Evolutionary conservation across 2,888 invertebrate species (phyloP).

Genomic region (Caenorhabditis macrosperma): DNA sequence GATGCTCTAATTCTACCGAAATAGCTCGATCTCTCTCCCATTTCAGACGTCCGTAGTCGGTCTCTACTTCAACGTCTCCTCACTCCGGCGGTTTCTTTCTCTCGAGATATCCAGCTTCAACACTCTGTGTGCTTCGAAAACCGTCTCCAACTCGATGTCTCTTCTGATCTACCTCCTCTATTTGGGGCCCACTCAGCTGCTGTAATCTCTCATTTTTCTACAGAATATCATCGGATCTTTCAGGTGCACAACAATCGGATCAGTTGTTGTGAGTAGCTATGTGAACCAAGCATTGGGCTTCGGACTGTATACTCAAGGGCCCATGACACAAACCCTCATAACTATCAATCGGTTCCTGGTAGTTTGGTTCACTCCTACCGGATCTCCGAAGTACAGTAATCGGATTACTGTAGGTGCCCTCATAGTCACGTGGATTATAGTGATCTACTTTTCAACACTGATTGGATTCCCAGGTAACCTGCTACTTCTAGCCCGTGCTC

Average conservation of each 20-base stretch:
- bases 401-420: slow-evolving; percentile 14
- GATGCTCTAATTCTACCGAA: too few relatives aligned
- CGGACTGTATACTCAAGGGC: slow-evolving; percentile 20
- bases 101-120: background rate
- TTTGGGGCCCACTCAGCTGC: background rate
- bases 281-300: slow-evolving; percentile 20
- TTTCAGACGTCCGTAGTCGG: background rate
- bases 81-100: background rate
- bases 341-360: slow-evolving; percentile 21
- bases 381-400: slow-evolving; percentile 21
- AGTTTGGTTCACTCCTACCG: slow-evolving; percentile 5
- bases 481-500: background rate
- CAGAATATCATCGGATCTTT: too few relatives aligned
- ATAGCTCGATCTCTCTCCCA: too few relatives aligned
- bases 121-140: background rate
- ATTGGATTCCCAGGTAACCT: slow-evolving; percentile 32
- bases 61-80: slow-evolving; percentile 1
- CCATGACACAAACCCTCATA: slow-evolving; percentile 27
- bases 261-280: background rate
- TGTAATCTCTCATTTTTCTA: background rate
- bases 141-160: background rate
- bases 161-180: background rate
- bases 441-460: background rate
- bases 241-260: too few relatives aligned
- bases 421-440: background rate